These are phyloP conservation scores for Cyphomyrus plagiostoma DNA, from an alignment of 2,113 vertebrate species.

Conservation along the genomic window DNA sequence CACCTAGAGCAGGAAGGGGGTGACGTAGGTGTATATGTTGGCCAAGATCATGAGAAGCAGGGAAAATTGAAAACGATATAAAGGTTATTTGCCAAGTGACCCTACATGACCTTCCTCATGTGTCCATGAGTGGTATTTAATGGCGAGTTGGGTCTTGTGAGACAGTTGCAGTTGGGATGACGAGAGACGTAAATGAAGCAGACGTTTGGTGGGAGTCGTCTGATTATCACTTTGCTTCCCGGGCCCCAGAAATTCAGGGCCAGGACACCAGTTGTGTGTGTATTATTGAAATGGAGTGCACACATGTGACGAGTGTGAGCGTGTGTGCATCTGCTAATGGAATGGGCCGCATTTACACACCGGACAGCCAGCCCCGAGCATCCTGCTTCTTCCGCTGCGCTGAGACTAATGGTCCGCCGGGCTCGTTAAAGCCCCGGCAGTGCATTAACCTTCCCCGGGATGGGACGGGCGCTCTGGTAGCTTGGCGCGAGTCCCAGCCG, in stretches of 20 bases:
- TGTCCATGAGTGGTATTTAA: neutral
- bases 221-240: neutral
- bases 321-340: neutral
- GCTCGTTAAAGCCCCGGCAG: conserved; percentile 5
- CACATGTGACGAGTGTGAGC: neutral
- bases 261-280: neutral
- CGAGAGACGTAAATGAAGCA: neutral
- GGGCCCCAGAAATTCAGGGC: neutral
- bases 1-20: neutral
- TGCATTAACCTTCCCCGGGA: conserved; percentile 15
- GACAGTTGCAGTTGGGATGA: neutral
- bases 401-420: neutral
- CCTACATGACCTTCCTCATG: neutral
- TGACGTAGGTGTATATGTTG: neutral
- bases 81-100: neutral
- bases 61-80: neutral
- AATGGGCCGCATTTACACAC: neutral
- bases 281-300: neutral
- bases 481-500: conserved; percentile 5
- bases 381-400: neutral
- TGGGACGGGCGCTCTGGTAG: neutral
- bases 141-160: neutral
- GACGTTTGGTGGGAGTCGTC: neutral
- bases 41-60: neutral
- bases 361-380: neutral